A percentile compares a stretch with the other conserved stretches of the same genome.
Evolutionary conservation across 2,888 invertebrate genomes (phyloP).

Genomic region (Dicyrtomina minuta): DNA sequence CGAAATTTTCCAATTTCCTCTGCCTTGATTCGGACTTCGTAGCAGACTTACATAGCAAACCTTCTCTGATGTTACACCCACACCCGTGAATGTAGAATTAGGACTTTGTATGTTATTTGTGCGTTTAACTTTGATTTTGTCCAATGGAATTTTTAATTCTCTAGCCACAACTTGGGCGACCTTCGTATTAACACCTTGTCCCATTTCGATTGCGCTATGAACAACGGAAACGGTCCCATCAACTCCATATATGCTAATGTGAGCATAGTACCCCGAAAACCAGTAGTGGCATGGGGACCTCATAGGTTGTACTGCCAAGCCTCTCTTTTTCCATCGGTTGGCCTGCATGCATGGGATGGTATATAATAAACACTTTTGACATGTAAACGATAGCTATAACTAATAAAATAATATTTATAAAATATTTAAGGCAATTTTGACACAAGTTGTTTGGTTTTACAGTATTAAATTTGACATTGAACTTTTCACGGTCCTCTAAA

Average conservation of each 20-base stretch:
- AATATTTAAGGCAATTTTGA: no score
- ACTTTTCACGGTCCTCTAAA: constrained; percentile 62
- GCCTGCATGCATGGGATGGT: no score
- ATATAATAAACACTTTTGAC: no score
- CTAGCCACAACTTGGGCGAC: constrained; percentile 57
- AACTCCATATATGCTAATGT: constrained; percentile 63
- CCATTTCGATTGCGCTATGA: constrained; percentile 58
- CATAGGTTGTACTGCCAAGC: constrained; percentile 44
- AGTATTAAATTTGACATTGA: constrained; percentile 65
- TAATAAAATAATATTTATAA: no score
- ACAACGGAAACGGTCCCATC: constrained; percentile 58
- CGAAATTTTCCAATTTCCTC: no score
- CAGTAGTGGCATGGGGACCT: constrained; percentile 63
- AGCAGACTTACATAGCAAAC: constrained; percentile 55
- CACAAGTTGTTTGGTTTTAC: no score
- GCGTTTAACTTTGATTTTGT: constrained; percentile 55
- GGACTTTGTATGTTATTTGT: constrained; percentile 54
- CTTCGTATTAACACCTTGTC: constrained; percentile 60
- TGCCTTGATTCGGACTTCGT: no score
- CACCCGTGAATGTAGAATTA: constrained; percentile 56
- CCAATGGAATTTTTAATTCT: constrained; percentile 56
- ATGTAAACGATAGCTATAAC: no score
- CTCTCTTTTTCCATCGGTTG: constrained; percentile 53
- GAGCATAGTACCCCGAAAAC: constrained; percentile 60
- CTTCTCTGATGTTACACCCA: constrained; percentile 55